phyloP scores from a whole-genome alignment of 1,140 invertebrate genomes.

The Bombus picipes region DNA sequence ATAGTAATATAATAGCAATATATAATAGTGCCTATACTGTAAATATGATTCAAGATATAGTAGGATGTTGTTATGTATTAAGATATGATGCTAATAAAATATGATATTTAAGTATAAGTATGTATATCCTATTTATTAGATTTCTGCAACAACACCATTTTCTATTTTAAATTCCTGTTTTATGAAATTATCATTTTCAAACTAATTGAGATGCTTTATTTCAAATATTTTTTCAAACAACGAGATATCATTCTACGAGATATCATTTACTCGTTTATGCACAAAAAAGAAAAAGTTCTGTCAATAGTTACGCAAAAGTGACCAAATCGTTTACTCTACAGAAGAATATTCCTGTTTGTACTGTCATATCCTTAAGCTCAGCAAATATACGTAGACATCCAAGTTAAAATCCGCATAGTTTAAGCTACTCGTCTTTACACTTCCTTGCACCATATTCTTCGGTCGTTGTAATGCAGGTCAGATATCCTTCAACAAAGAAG shows the following conservation, averaged over 20 bases:
- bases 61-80: no score
- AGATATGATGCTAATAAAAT: no score
- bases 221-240: background rate
- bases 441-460: conserved; percentile 6
- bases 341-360: conserved; percentile 26
- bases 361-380: conserved; percentile 39
- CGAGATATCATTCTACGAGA: background rate
- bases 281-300: background rate
- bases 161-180: background rate
- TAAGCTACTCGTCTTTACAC: conserved; percentile 43
- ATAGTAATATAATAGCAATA: no score
- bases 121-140: background rate
- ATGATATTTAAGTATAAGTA: no score
- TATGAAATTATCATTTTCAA: background rate
- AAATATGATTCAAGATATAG: no score
- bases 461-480: background rate
- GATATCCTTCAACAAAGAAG: background rate
- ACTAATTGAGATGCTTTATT: background rate
- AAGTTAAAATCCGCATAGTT: conserved; percentile 9
- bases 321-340: background rate
- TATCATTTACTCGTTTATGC: background rate
- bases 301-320: background rate
- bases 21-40: no score
- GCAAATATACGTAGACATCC: conserved; percentile 50
- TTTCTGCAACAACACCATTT: background rate